phyloP scores from a whole-genome alignment of 1,140 invertebrate species.

The Dendrolimus punctatus region DNA sequence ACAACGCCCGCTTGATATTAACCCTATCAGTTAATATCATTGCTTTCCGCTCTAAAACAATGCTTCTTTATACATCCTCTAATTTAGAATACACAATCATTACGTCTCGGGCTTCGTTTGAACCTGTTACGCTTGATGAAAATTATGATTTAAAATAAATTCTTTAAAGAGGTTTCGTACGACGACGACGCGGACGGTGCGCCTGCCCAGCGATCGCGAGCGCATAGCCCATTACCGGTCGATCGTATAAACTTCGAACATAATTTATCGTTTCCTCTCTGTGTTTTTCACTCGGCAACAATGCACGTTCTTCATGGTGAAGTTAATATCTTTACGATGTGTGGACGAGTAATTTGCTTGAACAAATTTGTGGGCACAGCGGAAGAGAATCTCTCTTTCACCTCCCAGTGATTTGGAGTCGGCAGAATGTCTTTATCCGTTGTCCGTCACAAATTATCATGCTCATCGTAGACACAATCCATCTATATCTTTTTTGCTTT shows the following conservation, averaged over 20 bases:
- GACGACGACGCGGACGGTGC: slow-evolving; percentile 12
- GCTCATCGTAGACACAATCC: too few species aligned
- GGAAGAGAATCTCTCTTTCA: slow-evolving; percentile 9
- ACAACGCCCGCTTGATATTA: too few species aligned
- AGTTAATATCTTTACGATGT: slow-evolving; percentile 53
- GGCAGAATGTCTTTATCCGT: too few species aligned
- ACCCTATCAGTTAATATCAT: too few species aligned
- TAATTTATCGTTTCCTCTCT: slow-evolving; percentile 66
- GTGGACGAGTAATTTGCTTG: slow-evolving; percentile 44
- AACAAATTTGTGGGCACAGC: slow-evolving; percentile 24
- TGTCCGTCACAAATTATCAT: too few species aligned
- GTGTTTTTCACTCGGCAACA: slow-evolving; percentile 59
- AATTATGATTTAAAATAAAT: slow-evolving; percentile 11
- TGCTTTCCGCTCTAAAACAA: not conserved
- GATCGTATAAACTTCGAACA: slow-evolving; percentile 63
- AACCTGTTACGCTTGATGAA: not conserved
- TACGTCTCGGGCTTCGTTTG: too few species aligned
- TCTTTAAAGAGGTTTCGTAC: slow-evolving; percentile 7
- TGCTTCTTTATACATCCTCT: not conserved
- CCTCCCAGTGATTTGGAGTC: too few species aligned
- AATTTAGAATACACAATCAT: not conserved
- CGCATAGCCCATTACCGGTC: slow-evolving; percentile 41
- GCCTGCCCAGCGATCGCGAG: slow-evolving; percentile 24
- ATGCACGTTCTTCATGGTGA: slow-evolving; percentile 33
- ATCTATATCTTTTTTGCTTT: too few species aligned